These are phyloP conservation scores for Narcine bancroftii DNA, from an alignment of 2,113 vertebrate species.

Conservation along the genomic window DNA sequence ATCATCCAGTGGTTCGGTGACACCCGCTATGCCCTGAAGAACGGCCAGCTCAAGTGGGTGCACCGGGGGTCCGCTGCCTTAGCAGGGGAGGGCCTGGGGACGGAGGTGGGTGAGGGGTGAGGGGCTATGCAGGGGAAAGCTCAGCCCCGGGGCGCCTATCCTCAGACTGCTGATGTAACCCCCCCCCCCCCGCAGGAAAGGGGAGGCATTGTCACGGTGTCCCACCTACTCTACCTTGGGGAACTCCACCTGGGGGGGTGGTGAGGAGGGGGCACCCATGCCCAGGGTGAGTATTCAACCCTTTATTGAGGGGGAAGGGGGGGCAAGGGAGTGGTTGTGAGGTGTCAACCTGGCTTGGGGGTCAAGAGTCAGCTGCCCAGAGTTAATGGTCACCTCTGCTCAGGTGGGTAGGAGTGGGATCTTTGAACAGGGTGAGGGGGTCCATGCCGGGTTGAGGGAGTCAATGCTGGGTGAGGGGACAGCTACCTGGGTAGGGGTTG, in stretches of 20 bases:
- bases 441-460: too few relatives aligned
- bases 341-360: too few relatives aligned
- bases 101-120: neutral
- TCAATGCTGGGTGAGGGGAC: too few relatives aligned
- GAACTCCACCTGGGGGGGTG: accelerated
- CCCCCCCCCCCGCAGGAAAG: neutral
- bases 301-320: too few relatives aligned
- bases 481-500: too few relatives aligned
- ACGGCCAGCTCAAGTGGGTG: constrained; percentile 81
- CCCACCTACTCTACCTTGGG: neutral
- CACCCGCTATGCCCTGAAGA: constrained; percentile 80
- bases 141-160: neutral
- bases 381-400: too few relatives aligned
- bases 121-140: neutral
- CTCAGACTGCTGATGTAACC: neutral
- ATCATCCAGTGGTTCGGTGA: constrained; percentile 89
- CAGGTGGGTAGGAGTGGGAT: too few relatives aligned
- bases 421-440: too few relatives aligned
- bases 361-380: too few relatives aligned
- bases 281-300: too few relatives aligned
- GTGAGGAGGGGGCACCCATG: neutral
- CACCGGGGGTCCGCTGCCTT: constrained; percentile 47
- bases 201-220: too few relatives aligned
- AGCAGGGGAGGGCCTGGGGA: constrained; percentile 32
- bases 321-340: too few relatives aligned